These are phyloP conservation scores for Electrophaes corylata DNA, from an alignment of 2,888 invertebrate genomes.

Conservation along the genomic window DNA sequence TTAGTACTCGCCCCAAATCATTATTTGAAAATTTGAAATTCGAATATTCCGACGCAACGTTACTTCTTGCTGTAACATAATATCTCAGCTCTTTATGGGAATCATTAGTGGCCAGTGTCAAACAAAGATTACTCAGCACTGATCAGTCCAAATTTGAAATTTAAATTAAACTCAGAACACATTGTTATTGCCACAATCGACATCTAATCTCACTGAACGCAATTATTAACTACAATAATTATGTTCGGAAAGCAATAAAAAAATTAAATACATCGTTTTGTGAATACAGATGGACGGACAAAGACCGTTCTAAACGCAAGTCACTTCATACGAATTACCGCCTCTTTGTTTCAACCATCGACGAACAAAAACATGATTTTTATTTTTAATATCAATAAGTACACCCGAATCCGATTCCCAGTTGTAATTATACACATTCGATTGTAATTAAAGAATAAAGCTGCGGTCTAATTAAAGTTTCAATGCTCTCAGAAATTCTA, in stretches of 20 bases:
- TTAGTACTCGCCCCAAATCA: too few relatives aligned
- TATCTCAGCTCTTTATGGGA: slow-evolving; percentile 47
- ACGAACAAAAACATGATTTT: slow-evolving; percentile 67
- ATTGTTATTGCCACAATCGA: slow-evolving; percentile 55
- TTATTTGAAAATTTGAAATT: not conserved
- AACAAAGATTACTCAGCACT: slow-evolving; percentile 39
- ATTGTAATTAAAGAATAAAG: slow-evolving; percentile 62
- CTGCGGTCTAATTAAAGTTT: slow-evolving; percentile 70
- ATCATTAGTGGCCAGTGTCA: slow-evolving; percentile 52
- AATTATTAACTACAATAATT: slow-evolving; percentile 79
- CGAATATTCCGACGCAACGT: not conserved
- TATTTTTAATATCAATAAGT: slow-evolving; percentile 64
- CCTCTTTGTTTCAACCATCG: slow-evolving; percentile 75
- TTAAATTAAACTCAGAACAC: slow-evolving; percentile 52
- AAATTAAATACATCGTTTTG: slow-evolving; percentile 65
- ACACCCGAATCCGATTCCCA: slow-evolving; percentile 62
- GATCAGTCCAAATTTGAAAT: slow-evolving; percentile 49
- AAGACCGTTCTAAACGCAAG: slow-evolving; percentile 73
- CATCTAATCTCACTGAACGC: slow-evolving; percentile 54
- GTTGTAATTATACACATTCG: slow-evolving; percentile 68
- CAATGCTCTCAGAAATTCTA: slow-evolving; percentile 49
- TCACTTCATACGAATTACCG: slow-evolving; percentile 82
- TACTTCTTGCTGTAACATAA: not conserved
- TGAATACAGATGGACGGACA: slow-evolving; percentile 70
- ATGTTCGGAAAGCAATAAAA: slow-evolving; percentile 53